These are phyloP conservation scores for Zele albiditarsus DNA, from an alignment of 2,888 invertebrate genomes.

Conservation along the genomic window DNA sequence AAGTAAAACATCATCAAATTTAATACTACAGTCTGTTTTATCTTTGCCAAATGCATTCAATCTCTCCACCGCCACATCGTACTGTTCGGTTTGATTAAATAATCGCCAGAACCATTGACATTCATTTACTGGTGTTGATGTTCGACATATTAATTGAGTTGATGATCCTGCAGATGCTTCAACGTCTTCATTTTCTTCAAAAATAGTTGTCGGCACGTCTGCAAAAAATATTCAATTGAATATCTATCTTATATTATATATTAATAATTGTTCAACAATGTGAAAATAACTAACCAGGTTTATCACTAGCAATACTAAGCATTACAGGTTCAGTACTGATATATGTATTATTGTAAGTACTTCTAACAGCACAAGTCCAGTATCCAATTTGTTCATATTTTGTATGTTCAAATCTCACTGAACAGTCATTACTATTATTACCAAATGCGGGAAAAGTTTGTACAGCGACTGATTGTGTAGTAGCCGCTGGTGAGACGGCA, in stretches of 20 bases:
- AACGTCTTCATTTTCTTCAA: slow-evolving; percentile 60
- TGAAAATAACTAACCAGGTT: slow-evolving; percentile 54
- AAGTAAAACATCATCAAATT: slow-evolving; percentile 64
- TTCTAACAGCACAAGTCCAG: slow-evolving; percentile 70
- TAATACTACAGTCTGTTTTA: slow-evolving; percentile 68
- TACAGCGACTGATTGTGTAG: slow-evolving; percentile 62
- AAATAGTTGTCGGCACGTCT: slow-evolving; percentile 58
- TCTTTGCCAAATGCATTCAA: slow-evolving; percentile 67
- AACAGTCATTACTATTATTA: slow-evolving; percentile 69
- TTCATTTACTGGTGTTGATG: slow-evolving; percentile 63
- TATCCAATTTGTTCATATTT: slow-evolving; percentile 69
- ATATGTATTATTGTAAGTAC: slow-evolving; percentile 61
- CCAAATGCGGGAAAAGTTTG: slow-evolving; percentile 69
- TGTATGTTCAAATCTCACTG: slow-evolving; percentile 68
- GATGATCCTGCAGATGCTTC: slow-evolving; percentile 65
- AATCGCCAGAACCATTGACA: slow-evolving; percentile 71
- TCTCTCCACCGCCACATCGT: slow-evolving; percentile 66
- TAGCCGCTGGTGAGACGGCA: slow-evolving; percentile 52
- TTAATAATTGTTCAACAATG: background rate
- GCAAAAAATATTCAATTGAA: slow-evolving; percentile 32
- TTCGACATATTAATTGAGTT: slow-evolving; percentile 65
- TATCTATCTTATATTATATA: slow-evolving; percentile 6
- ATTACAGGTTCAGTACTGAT: slow-evolving; percentile 67
- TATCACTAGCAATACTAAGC: slow-evolving; percentile 62
- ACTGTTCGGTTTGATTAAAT: slow-evolving; percentile 67